Evolutionary conservation across 2,797 vertebrate species (phyloP).

Genomic region (Gallinago nigripennis): DNA sequence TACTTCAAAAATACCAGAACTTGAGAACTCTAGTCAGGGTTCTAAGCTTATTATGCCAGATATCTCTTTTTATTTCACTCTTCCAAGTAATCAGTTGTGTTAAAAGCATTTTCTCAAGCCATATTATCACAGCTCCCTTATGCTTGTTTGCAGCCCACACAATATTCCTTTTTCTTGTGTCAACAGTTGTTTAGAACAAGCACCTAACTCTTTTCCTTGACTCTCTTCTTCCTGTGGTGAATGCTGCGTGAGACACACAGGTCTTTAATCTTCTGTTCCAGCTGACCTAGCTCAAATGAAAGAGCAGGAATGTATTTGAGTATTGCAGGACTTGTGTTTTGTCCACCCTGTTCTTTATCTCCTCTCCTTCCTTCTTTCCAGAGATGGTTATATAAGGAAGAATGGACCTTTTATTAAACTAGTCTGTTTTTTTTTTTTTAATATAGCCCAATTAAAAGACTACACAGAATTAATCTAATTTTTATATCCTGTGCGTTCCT

Average conservation of each 20-base stretch:
- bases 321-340: background rate
- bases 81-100: background rate
- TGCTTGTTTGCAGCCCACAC: background rate
- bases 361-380: background rate
- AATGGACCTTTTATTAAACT: background rate
- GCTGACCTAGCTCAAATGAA: background rate
- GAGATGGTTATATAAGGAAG: background rate
- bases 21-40: background rate
- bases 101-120: background rate
- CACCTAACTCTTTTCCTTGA: background rate
- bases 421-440: background rate
- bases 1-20: background rate
- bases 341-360: background rate
- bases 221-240: background rate
- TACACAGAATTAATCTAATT: background rate
- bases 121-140: background rate
- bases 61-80: background rate
- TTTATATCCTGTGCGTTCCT: background rate
- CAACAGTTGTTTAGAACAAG: background rate
- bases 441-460: background rate
- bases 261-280: background rate
- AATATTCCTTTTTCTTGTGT: accelerated
- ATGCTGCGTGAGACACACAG: background rate
- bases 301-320: background rate
- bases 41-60: background rate